These are phyloP conservation scores for Empidonax traillii DNA, from an alignment of 2,113 vertebrate species.

Conservation along the genomic window DNA sequence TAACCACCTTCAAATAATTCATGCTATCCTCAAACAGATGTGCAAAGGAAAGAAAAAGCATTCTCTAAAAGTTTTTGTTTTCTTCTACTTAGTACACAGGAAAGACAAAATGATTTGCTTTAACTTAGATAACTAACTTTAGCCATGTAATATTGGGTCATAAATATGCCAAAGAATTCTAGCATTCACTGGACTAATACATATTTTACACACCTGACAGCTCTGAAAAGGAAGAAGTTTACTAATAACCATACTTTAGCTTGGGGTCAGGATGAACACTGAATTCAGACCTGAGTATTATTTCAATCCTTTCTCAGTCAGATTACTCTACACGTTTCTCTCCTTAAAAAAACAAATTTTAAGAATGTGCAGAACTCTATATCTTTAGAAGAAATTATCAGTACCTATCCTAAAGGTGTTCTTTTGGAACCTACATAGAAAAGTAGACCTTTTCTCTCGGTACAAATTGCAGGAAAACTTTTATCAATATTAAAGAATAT, in stretches of 20 bases:
- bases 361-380: background rate
- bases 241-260: background rate
- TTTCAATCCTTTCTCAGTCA: background rate
- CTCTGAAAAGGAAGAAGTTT: background rate
- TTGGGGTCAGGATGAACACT: background rate
- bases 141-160: background rate
- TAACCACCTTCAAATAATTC: background rate
- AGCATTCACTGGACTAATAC: background rate
- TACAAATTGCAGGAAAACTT: background rate
- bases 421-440: background rate
- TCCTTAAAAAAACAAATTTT: background rate
- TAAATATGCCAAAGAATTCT: background rate
- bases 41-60: accelerated
- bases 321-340: background rate
- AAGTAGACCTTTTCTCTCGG: background rate
- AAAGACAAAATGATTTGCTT: background rate
- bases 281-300: background rate
- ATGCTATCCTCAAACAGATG: background rate
- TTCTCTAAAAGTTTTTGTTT: background rate
- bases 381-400: background rate
- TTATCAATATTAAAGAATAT: background rate
- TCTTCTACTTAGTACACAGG: too few species aligned
- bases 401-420: background rate
- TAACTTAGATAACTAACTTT: background rate
- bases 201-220: background rate